Evolutionary conservation across 2,113 vertebrate species (phyloP).

Genomic region (Psittacula cyanocephala): DNA sequence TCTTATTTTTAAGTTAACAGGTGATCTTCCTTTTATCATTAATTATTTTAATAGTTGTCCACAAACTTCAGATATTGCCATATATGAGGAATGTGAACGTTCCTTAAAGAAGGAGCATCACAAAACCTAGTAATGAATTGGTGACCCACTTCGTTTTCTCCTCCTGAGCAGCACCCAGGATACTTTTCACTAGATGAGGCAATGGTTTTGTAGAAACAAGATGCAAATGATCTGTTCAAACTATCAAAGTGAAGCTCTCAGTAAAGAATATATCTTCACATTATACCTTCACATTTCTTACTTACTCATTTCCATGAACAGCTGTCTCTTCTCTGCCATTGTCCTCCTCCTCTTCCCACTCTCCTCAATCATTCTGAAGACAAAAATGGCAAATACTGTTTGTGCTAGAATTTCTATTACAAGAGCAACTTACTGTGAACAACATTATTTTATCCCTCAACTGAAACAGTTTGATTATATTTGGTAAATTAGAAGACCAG

Average conservation of each 20-base stretch:
- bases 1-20: background rate
- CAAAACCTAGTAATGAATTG: accelerated
- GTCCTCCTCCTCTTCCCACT: constrained; percentile 92
- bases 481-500: background rate
- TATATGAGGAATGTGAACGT: accelerated
- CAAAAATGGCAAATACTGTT: constrained; percentile 19
- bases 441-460: background rate
- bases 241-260: accelerated
- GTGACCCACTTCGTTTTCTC: background rate
- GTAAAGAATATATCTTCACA: background rate
- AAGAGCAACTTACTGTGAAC: background rate
- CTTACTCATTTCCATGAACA: constrained; percentile 99
- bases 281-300: background rate
- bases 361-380: constrained; percentile 96
- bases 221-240: background rate
- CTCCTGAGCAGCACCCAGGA: background rate
- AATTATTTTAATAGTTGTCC: accelerated
- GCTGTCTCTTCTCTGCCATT: constrained; percentile 98
- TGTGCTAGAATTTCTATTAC: background rate
- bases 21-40: background rate
- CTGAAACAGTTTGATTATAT: background rate
- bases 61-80: background rate
- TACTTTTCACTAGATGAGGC: background rate
- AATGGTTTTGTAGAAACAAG: background rate
- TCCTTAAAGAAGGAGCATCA: background rate